These are phyloP conservation scores for Hyppa rectilinea DNA, from an alignment of 2,888 invertebrate genomes.

Conservation along the genomic window DNA sequence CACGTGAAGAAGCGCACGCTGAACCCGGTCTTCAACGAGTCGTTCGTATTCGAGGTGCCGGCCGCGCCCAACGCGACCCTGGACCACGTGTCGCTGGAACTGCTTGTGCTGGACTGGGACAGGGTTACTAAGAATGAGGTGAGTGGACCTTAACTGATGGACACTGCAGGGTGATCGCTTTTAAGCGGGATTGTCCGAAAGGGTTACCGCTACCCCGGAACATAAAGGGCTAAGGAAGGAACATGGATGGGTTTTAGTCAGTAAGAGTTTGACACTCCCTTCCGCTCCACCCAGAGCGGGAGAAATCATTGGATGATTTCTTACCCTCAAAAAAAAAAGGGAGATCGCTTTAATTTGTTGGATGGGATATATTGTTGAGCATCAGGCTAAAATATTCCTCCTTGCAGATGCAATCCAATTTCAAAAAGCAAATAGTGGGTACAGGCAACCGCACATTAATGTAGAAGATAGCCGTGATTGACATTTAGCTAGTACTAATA, in stretches of 20 bases:
- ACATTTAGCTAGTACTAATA: background rate
- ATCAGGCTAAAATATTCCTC: background rate
- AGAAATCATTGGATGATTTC: no score
- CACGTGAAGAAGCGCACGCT: slow-evolving; percentile 99
- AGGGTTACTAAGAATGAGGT: slow-evolving; percentile 99
- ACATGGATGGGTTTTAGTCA: no score
- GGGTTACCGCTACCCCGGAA: no score
- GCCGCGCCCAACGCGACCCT: slow-evolving; percentile 93
- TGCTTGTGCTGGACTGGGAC: slow-evolving; percentile 98
- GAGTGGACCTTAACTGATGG: background rate
- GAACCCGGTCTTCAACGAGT: slow-evolving; percentile 99
- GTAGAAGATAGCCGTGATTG: background rate
- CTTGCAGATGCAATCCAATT: background rate
- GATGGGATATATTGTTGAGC: background rate
- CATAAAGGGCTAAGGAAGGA: no score
- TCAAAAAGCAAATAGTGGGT: background rate
- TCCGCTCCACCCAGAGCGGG: no score
- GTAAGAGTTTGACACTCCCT: no score
- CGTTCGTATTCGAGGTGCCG: slow-evolving; percentile 99
- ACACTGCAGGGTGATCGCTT: background rate
- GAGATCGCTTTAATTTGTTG: background rate
- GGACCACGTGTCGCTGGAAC: slow-evolving; percentile 96
- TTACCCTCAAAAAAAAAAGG: no score
- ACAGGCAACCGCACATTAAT: background rate
- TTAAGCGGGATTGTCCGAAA: no score